Base-by-base conservation (phyloP, 2,113 vertebrate species). In the Hymenochirus boettgeri region DNA sequence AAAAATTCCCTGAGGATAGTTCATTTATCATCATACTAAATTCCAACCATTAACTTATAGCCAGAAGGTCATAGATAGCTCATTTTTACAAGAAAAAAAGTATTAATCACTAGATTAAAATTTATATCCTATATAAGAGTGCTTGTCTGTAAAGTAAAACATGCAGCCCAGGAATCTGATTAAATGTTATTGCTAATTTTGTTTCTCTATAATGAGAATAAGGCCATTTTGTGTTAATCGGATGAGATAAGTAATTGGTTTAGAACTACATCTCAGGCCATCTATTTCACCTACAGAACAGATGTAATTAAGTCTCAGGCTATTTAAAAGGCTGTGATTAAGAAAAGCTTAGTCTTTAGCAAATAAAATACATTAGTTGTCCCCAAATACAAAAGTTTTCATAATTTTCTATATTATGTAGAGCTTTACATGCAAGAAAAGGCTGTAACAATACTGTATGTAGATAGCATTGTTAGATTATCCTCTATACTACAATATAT, bases 221-320 rank as follows among this genome's bases (percentile, higher is more conserved):
- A 1, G 8, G 17, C 5, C 3, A 1, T 29, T 1, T 59, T 67
- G 56, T 52, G 47, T 31, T 67, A 67, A 67, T 67, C 56, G 24
- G 55, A 57, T 65, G 42, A 65, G 53, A 59, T 59, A 67, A 59
- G 64, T 52, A 67, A 67, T 67, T 59, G 64, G 56, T 67, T 67
- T 59, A 67, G 52, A 52, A 42, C 64, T 50, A 67, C 35, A 67
- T 52, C 46, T 67, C 55, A 67, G 55, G 50, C 55, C 29, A 57
- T 52, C 24, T 67, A 59, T 67, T 59, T 58, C 33, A 59, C 59
- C 25, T 47, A 35, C 46, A 21, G 46, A 59, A 52, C 31, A 67
- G 47, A 67, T 24, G 56, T 67, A 46, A 67, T 59, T 42, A 23
- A 58, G 45, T 51, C 55, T 58, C 48, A 31, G 64, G 21, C 46